Evolutionary conservation across 1,140 invertebrate genomes (phyloP).

Genomic region (Sweltsa coloradensis): DNA sequence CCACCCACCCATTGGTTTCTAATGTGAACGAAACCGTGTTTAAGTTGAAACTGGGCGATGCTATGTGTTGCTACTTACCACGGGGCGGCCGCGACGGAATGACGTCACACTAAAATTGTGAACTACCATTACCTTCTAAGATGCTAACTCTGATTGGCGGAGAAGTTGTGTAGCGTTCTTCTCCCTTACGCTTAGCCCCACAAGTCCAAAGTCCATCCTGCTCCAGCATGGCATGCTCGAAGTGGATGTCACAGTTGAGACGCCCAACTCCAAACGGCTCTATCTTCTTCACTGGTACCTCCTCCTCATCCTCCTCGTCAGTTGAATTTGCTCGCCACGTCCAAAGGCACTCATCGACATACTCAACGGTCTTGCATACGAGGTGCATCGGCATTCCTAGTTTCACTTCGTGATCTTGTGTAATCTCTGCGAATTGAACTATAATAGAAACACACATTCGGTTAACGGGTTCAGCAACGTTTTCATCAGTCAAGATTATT

Average conservation of each 20-base stretch:
- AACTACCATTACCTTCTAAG: slow-evolving; percentile 25
- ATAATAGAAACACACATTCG: too few relatives aligned
- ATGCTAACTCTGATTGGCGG: slow-evolving; percentile 30
- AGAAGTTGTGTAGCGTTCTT: slow-evolving; percentile 29
- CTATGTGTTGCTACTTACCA: background rate
- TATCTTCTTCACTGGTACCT: slow-evolving; percentile 28
- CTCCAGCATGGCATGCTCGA: slow-evolving; percentile 29
- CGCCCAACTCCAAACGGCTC: slow-evolving; percentile 32
- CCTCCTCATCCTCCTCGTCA: slow-evolving; percentile 20
- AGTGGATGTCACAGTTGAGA: slow-evolving; percentile 33
- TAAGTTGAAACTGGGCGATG: background rate
- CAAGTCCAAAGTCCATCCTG: slow-evolving; percentile 34
- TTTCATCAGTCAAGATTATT: too few relatives aligned
- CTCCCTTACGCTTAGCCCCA: slow-evolving; percentile 25
- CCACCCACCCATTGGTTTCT: background rate
- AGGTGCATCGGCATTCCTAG: slow-evolving; percentile 28
- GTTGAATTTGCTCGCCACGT: slow-evolving; percentile 29
- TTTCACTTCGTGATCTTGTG: slow-evolving; percentile 26
- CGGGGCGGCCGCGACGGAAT: background rate
- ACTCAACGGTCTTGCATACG: slow-evolving; percentile 27
- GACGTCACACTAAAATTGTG: background rate
- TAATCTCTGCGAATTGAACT: slow-evolving; percentile 27
- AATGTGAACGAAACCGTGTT: background rate
- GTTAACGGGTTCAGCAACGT: too few relatives aligned
- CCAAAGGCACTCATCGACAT: slow-evolving; percentile 32